These are phyloP conservation scores for Muntiacus muntjak DNA, from an alignment of 2,113 vertebrate species.

Conservation along the genomic window DNA sequence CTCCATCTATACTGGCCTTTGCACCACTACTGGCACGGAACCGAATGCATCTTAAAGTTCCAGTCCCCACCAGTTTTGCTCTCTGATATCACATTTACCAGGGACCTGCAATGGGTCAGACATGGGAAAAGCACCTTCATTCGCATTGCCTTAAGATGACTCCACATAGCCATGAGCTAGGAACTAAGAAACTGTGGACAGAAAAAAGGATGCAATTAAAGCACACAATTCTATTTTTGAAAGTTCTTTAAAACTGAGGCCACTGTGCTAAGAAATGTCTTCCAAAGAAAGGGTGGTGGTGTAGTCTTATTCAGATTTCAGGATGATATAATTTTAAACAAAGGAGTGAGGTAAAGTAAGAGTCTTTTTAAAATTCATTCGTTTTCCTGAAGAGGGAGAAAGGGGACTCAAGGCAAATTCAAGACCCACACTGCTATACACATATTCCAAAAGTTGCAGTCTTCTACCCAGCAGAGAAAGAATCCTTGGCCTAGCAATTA, in stretches of 20 bases:
- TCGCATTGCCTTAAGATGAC: neutral
- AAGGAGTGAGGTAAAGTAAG: conserved; percentile 38
- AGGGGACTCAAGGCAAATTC: conserved; percentile 37
- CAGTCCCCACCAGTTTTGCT: neutral
- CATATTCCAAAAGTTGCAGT: conserved; percentile 47
- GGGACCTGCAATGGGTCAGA: neutral
- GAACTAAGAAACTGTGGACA: neutral
- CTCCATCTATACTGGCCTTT: neutral
- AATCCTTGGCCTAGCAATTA: conserved; percentile 70
- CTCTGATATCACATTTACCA: neutral
- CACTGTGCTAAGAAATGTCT: neutral
- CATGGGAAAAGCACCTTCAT: neutral
- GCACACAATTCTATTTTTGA: neutral
- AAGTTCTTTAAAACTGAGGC: conserved; percentile 55
- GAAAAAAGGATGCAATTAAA: neutral
- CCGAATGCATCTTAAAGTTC: neutral
- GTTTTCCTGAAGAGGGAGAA: conserved; percentile 23
- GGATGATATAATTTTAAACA: conserved; percentile 62
- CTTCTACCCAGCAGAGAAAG: conserved; percentile 55
- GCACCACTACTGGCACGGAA: neutral
- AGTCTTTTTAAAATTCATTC: conserved; percentile 43
- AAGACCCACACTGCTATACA: neutral
- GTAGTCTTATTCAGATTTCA: conserved; percentile 45
- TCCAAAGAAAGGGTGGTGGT: neutral
- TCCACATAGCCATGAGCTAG: neutral